A percentile compares a stretch with the other conserved stretches of the same genome.
Evolutionary conservation across 30 jellyfish, hydroid and myxozoan species (phyloP).

Genomic region (Pelagia noctiluca): DNA sequence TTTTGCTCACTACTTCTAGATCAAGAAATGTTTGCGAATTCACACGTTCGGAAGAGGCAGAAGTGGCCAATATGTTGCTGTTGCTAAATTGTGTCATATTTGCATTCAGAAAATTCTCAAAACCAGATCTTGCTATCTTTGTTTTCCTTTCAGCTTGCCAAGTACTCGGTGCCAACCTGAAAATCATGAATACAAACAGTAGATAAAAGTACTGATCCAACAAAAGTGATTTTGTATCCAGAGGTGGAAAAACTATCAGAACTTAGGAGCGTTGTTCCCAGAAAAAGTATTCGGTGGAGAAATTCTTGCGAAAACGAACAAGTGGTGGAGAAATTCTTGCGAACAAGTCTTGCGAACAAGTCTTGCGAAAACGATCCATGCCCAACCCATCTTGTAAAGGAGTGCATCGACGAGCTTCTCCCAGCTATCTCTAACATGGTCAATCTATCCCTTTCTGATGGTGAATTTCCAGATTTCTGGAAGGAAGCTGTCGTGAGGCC

Average conservation of each 20-base stretch:
- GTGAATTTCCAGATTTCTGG: conserved; percentile 37
- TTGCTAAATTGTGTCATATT: too few relatives aligned
- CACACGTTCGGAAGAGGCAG: too few relatives aligned
- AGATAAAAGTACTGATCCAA: too few relatives aligned
- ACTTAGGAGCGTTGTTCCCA: neutral
- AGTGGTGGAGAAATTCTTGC: neutral
- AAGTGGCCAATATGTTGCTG: too few relatives aligned
- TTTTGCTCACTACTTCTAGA: too few relatives aligned
- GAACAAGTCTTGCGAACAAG: neutral
- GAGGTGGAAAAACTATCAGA: neutral
- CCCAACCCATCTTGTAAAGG: conserved; percentile 58
- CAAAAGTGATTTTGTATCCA: neutral
- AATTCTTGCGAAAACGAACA: neutral
- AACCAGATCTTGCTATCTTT: neutral
- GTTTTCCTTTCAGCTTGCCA: neutral
- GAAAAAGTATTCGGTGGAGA: neutral
- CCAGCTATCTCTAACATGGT: conserved; percentile 44
- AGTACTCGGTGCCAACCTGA: conserved; percentile 1
- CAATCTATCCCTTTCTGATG: conserved; percentile 43
- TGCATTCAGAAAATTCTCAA: neutral
- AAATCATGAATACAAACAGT: neutral
- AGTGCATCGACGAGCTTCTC: conserved; percentile 40
- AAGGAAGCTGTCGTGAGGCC: conserved; percentile 40
- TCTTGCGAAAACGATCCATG: conserved; percentile 33
- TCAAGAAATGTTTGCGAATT: too few relatives aligned